Evolutionary conservation across 2,888 invertebrate genomes (phyloP).

Genomic region (Agriopis marginaria): DNA sequence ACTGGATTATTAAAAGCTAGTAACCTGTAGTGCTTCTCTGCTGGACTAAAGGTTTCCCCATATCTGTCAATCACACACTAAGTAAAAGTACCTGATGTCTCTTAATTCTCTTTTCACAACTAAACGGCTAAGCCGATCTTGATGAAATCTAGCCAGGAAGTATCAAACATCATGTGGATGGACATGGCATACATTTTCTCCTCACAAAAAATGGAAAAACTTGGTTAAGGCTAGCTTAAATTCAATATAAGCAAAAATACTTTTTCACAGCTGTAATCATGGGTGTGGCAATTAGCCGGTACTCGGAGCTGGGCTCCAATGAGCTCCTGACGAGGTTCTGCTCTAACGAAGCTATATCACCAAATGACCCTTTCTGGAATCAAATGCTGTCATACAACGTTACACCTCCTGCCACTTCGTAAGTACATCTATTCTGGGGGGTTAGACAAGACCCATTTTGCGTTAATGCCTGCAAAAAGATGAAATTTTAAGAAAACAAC

Average conservation of each 20-base stretch:
- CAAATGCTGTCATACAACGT: constrained; percentile 96
- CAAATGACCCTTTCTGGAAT: constrained; percentile 98
- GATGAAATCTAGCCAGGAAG: neutral
- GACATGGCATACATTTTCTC: too few relatives aligned
- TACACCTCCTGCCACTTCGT: constrained; percentile 92
- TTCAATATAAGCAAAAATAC: constrained; percentile 11
- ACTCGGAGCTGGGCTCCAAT: constrained; percentile 93
- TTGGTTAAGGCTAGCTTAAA: too few relatives aligned
- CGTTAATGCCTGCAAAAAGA: too few relatives aligned
- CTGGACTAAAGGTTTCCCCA: neutral
- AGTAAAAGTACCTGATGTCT: too few relatives aligned
- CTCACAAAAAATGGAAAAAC: too few relatives aligned
- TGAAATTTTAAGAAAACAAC: too few relatives aligned
- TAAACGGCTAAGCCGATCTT: too few relatives aligned
- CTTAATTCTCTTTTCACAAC: neutral
- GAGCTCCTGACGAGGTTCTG: constrained; percentile 93
- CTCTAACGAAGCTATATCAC: constrained; percentile 91
- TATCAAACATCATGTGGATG: too few relatives aligned
- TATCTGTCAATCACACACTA: neutral
- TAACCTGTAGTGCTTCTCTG: neutral
- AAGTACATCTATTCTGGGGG: constrained; percentile 58
- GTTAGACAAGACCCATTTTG: too few relatives aligned
- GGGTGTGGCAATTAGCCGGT: constrained; percentile 93
- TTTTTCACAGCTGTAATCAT: constrained; percentile 63
- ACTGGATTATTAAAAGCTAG: neutral